Evolutionary conservation across 2,113 vertebrate species (phyloP).

Genomic region (Irena cyanogastra): DNA sequence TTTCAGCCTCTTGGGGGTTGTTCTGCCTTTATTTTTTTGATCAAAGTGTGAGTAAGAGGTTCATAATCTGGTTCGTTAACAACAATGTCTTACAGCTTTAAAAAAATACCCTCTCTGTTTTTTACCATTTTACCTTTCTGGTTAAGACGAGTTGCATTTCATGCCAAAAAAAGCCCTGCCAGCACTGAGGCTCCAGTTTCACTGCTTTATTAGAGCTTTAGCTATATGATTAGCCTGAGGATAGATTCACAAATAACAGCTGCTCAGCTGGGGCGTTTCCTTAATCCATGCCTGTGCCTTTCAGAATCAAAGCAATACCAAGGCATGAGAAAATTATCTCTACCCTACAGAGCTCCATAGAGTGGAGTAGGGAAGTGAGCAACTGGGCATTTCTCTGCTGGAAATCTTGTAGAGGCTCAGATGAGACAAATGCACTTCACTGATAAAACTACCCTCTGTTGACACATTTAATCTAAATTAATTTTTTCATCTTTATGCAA

Average conservation of each 20-base stretch:
- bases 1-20: not conserved
- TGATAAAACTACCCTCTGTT: not conserved
- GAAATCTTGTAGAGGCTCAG: not conserved
- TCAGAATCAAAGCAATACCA: not conserved
- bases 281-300: conserved; percentile 38
- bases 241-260: conserved; percentile 45
- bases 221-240: conserved; percentile 24
- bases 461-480: conserved; percentile 8
- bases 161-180: conserved; percentile 17
- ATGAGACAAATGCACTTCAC: not conserved
- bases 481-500: not conserved
- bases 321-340: not conserved
- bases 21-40: not conserved
- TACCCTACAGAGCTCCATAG: not conserved
- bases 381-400: conserved; percentile 1
- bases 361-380: not conserved
- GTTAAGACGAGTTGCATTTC: not conserved
- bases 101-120: not conserved
- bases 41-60: not conserved
- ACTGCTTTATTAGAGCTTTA: conserved; percentile 32
- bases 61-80: not conserved
- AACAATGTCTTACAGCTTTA: not conserved
- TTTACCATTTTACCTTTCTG: not conserved
- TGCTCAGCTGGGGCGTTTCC: conserved; percentile 37
- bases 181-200: not conserved